Evolutionary conservation across 2,888 invertebrate genomes (phyloP), one percentile per base, ranked within the genome.

Genomic region (Dinocampus coccinellae): DNA sequence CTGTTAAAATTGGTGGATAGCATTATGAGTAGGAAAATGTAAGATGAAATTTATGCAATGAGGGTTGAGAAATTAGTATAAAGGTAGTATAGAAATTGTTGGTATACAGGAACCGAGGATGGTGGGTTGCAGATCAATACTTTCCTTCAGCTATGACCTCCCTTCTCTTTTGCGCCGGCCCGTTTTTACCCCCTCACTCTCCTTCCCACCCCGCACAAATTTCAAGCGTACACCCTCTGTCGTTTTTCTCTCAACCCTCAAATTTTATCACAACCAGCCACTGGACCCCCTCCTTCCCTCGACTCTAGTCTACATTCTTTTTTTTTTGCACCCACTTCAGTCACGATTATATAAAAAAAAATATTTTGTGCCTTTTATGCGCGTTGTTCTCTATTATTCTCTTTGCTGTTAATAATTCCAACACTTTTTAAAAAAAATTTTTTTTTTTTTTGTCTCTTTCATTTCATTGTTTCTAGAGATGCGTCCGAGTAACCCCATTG

Each of bases 41-140:
- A 66, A 69, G 64, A 73, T 71, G 29, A 72, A 74, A 70, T 73
- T 72, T 73, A 73, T 75, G 68, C 78, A 69, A 76, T 77, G 72
- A 79, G 72, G n/a, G 69, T 69, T 73, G 71, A 77, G 78, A 81
- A n/a, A 80, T 84, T 83, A 83, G 77, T 79, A 74, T 77, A 81
- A 83, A 84, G 78, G 77, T 69, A 74, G 81, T 82, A 81, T 79
- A 78, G 76, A 75, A 70, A 74, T 69, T 75, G 75, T 73, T 74
- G 75, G 69, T 76, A 76, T 81, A 83, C 81, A 82, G 84, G 82
- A 84, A 83, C 83, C 81, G 85, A 83, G 85, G 84, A 85, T 82
- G 83, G 84, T 82, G 77, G 81, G 67, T 81, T 82, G 80, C 85
- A 86, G 87, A 87, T 87, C 87, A 87, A 87, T 87, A 87, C 86